Conservation (phyloP, 2,888 invertebrate genomes). For the Lysandra coridon region DNA sequence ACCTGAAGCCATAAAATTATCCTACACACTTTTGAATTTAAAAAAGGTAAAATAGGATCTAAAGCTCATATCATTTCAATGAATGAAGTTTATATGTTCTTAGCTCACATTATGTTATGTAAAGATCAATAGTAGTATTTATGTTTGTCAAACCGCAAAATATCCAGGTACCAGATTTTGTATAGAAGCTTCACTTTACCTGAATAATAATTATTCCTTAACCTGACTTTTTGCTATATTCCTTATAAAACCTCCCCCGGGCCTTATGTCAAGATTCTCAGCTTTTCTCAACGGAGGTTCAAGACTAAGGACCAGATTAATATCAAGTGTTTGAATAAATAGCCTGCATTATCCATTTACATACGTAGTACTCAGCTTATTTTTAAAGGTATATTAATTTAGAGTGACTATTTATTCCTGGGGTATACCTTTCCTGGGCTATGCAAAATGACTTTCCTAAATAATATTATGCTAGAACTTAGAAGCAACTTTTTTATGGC, state of each 20-base stretch:
- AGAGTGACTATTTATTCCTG: too few relatives aligned
- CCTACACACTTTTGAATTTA: not conserved
- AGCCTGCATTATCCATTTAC: not conserved
- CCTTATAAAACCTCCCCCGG: not conserved
- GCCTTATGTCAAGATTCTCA: not conserved
- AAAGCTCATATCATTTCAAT: too few relatives aligned
- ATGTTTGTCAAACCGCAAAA: too few relatives aligned
- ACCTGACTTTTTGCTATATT: not conserved
- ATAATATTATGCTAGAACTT: too few relatives aligned
- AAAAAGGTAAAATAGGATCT: not conserved
- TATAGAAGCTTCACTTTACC: not conserved
- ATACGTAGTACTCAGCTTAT: not conserved
- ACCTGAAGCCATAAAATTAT: not conserved
- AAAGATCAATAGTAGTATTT: too few relatives aligned
- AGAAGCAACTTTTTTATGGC: too few relatives aligned
- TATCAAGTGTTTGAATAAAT: constrained; percentile 10
- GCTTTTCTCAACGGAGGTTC: not conserved
- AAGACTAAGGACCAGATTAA: not conserved
- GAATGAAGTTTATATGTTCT: too few relatives aligned
- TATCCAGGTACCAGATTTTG: too few relatives aligned
- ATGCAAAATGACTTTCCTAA: too few relatives aligned
- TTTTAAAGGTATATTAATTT: too few relatives aligned
- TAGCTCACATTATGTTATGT: too few relatives aligned
- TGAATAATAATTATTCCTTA: not conserved
- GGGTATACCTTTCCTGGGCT: too few relatives aligned